Evolutionary conservation across 2,113 vertebrate species (phyloP), one percentile per base, ranked within the genome.

Genomic region (Petromus typicus): DNA sequence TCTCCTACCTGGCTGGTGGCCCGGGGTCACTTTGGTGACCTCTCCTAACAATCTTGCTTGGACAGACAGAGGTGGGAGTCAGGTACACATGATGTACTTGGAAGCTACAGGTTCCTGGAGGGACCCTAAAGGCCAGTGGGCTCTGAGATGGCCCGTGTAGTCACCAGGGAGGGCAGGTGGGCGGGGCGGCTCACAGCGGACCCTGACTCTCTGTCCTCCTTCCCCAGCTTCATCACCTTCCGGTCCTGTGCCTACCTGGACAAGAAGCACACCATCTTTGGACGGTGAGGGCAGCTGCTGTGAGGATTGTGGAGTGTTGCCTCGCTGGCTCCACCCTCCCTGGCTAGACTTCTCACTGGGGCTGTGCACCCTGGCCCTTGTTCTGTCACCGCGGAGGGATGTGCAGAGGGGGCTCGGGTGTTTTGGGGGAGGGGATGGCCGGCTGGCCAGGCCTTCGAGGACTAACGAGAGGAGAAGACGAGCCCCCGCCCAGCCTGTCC

Each of bases 201-300:
- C n/a, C 69, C 94, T 81, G 32, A 90, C 8, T 3, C 18, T 3
- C 54, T 14, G 2, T 54, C 23, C 0, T 75, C 59, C 78, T n/a
- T 91, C 30, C 91, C 75, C 95, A 99, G 99, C 97, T 99, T 99
- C 93, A 99, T 99, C 98, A 99, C 99, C 0, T 99, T 99, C 94
- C 99, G 99, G 27, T 99, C 99, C 3, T 99, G 99, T 57, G 97
- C 98, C 0, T 99, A 99, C 98, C 98, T 99, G 59, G 99, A 99
- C 98, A 99, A 98, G 97, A 99, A 99, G 94, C 99, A 99, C 97
- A 98, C 99, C 0, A 98, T 99, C n/a, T 99, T 99, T 89, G 99
- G 99, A 97, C 99, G 99, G 99, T 99, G 98, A 98, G 96, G 67
- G 37, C 51, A 83, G 34, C 32, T 32, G 48, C 80, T 94, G 23